Evolutionary conservation across 2,888 invertebrate genomes (phyloP), one percentile per base, ranked within the genome.

Genomic region (Macrophya annulata): DNA sequence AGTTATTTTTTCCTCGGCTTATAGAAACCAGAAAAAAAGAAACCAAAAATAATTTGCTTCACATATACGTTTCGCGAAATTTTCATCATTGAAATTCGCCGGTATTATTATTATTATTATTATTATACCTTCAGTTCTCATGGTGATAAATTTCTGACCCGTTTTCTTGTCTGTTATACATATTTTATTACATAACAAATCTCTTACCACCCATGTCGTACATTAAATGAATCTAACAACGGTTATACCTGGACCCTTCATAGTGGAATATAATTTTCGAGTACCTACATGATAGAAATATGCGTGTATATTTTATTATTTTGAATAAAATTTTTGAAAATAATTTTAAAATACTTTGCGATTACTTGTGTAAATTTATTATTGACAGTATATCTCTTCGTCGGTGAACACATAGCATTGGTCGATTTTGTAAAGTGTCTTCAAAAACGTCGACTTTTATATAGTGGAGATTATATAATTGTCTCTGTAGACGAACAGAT

Each of bases 381-480:
- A n/a, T n/a, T n/a, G n/a, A n/a, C 94, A 98, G 98, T 99, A 21
- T 99, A 98, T 94, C 97, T 99, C 45, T 98, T 98, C 91, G 96
- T 98, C 85, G 98, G 98, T 0, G 97, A 97, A 90, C 97, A 97
- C 90, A 97, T 97, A 86, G 97, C 98, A 0, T 95, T 98, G 92
- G 97, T 98, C 86, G 97, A 97, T 93, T 97, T 98, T 93, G 96
- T 98, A 89, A 95, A 96, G 87, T 97, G 97, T 84, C 95, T 99
- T 89, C 96, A 97, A 89, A 95, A 96, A 62, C 95, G 96, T 1
- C 96, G 96, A 0, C 94, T 98, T 3, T 95, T 98, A 31, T 95
- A 96, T 85, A 94, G 95, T 0, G 98, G 98, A 0, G 97, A 98
- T 89, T 98, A 99, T 91, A 96, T 98, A 0, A 96, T 98, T 37